Conservation (phyloP, 2,113 vertebrate species). For the Tragulus kanchil region DNA sequence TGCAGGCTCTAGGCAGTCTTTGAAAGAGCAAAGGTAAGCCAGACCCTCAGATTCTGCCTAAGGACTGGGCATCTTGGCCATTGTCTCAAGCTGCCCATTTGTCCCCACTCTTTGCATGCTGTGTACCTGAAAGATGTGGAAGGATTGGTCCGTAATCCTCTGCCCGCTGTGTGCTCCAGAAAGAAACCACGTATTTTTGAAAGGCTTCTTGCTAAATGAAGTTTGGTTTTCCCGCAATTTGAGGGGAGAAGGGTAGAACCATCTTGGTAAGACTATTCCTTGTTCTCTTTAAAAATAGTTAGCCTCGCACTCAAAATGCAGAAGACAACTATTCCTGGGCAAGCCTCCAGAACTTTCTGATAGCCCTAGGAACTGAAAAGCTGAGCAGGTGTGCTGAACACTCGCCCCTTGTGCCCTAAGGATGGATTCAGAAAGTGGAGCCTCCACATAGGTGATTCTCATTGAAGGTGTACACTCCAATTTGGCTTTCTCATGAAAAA, state of each 20-base stretch:
- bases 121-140: constrained; percentile 65
- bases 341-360: constrained; percentile 4
- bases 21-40: constrained; percentile 73
- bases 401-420: background rate
- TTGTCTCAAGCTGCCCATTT: constrained; percentile 70
- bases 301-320: constrained; percentile 49
- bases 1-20: constrained; percentile 55
- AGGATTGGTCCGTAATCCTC: constrained; percentile 67
- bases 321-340: constrained; percentile 50
- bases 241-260: background rate
- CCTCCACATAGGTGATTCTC: background rate
- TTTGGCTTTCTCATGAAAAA: background rate
- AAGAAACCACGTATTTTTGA: constrained; percentile 31
- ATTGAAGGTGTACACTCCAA: background rate
- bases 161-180: constrained; percentile 47
- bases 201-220: constrained; percentile 66
- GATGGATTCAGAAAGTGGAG: constrained; percentile 23
- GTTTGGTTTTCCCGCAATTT: constrained; percentile 71
- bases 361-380: background rate
- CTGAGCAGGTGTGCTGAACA: background rate
- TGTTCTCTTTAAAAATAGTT: constrained; percentile 36
- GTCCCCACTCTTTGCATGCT: constrained; percentile 70
- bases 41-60: constrained; percentile 52
- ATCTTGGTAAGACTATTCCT: constrained; percentile 30
- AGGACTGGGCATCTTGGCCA: constrained; percentile 15